Base-by-base conservation (phyloP, 2,888 invertebrate species). In the Norana najaformis region DNA sequence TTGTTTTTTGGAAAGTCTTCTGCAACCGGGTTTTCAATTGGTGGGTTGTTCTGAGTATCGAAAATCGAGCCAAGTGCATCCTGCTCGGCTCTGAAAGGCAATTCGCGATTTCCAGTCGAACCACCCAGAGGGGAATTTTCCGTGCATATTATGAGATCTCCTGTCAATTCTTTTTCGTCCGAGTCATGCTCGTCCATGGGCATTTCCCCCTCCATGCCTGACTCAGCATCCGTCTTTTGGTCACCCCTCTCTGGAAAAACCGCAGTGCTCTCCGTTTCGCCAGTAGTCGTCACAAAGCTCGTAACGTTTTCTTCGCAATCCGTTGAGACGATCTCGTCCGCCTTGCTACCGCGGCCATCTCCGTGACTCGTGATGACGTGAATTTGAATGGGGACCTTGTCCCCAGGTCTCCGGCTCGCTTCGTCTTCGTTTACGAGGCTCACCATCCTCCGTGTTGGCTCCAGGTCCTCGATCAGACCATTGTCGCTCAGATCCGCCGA, bases 341-440 rank as follows among this genome's bases (percentile, higher is more conserved):
- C 85, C 36, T 85, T 36, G 36, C 23, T 35, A 36, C 23, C 20
- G n/a, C 85, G 35, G 36, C 37, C 36, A 14, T 37, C 85, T 4
- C 85, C 85, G 34, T 85, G 85, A 85, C 85, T 85, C 23, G 85
- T 85, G 85, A 85, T 85, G 85, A 85, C 85, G 36, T 85, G 85
- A 3, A 85, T 85, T 35, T 85, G 85, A 30, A 85, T 85, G 11
- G 85, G 85, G 16, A 85, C 37, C 85, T 85, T 85, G 85, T 85
- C 85, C 16, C 85, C 85, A 34, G 85, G 85, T 8, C 36, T 34
- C 35, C 85, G 85, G 20, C 13, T 85, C 36, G 6, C 18, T 1
- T 85, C 85, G 20, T 35, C 36, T 0, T 85, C 36, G 14, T 23
- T 85, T 16, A 85, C 20, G 37, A 85, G 85, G 37, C 85, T 85